Evolutionary conservation across 2,797 vertebrate genomes (phyloP).

Genomic region (Phrynocephalus vlangalii): DNA sequence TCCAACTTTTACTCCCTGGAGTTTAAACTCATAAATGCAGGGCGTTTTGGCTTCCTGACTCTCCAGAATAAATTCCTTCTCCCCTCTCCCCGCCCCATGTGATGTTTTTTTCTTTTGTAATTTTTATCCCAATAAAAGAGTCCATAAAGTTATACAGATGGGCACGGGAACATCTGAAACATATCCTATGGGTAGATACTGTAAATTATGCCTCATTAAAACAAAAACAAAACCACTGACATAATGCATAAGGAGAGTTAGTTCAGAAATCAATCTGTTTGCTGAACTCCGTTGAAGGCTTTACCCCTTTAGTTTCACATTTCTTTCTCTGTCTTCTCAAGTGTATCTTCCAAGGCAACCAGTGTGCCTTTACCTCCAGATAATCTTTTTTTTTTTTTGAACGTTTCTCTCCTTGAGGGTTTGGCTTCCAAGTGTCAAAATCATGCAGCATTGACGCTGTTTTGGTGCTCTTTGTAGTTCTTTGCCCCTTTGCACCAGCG

Average conservation of each 20-base stretch:
- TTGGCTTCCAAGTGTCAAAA: neutral
- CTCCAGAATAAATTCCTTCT: neutral
- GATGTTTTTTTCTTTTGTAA: neutral
- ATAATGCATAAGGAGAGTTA: neutral
- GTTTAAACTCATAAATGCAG: constrained; percentile 5
- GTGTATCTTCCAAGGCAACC: too few relatives aligned
- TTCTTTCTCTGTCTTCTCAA: too few relatives aligned
- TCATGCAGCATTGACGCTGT: neutral
- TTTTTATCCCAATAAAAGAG: neutral
- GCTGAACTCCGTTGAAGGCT: too few relatives aligned
- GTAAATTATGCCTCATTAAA: neutral
- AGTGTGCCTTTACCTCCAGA: neutral
- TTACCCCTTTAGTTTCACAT: too few relatives aligned
- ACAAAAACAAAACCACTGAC: neutral
- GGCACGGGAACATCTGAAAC: neutral
- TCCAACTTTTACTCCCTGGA: neutral
- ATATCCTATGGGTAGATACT: neutral
- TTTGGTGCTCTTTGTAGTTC: neutral
- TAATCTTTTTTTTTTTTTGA: neutral
- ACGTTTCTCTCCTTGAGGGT: neutral
- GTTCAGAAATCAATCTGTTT: too few relatives aligned
- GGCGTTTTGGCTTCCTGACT: neutral
- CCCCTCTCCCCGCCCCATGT: too few relatives aligned
- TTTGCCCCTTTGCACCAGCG: neutral
- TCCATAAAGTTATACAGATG: neutral